Evolutionary conservation across 2,797 vertebrate species (phyloP).

Genomic region (Molossus alvarezi): DNA sequence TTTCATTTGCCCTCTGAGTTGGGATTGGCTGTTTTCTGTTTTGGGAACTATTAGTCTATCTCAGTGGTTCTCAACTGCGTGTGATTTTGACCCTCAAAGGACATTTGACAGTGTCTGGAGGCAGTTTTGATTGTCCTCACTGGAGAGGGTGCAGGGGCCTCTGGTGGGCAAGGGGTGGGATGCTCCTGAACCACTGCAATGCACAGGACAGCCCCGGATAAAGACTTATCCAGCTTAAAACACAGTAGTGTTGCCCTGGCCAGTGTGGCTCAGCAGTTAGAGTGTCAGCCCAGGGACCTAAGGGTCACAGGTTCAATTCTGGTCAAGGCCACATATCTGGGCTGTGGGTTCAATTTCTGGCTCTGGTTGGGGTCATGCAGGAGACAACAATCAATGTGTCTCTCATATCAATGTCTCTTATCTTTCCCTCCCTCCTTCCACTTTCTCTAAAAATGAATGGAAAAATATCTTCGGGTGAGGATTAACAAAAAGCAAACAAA

Average conservation of each 20-base stretch:
- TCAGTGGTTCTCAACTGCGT: not conserved
- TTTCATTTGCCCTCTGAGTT: not conserved
- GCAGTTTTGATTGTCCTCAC: not conserved
- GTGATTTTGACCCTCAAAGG: not conserved
- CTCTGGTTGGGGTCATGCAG: too few species aligned
- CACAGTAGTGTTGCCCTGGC: not conserved
- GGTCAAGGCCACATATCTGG: too few species aligned
- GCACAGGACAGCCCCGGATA: not conserved
- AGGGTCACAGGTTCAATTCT: too few species aligned
- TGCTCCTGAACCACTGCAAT: not conserved
- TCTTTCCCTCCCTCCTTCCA: too few species aligned
- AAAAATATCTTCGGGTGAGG: too few species aligned
- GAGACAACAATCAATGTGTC: too few species aligned
- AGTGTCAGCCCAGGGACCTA: too few species aligned
- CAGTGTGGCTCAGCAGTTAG: too few species aligned
- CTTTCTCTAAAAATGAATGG: too few species aligned
- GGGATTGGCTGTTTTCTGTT: constrained; percentile 13
- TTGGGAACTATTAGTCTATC: not conserved
- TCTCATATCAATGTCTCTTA: too few species aligned
- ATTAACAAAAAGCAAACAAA: too few species aligned
- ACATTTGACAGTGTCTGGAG: constrained; percentile 11
- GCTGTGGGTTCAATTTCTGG: too few species aligned
- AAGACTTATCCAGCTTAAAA: constrained; percentile 23
- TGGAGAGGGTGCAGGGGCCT: not conserved
- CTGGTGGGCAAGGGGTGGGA: not conserved